Percentiles rank a stretch among this genome's conserved stretches.
phyloP scores from a whole-genome alignment of 2,113 vertebrate genomes.

The Nipponia nippon region DNA sequence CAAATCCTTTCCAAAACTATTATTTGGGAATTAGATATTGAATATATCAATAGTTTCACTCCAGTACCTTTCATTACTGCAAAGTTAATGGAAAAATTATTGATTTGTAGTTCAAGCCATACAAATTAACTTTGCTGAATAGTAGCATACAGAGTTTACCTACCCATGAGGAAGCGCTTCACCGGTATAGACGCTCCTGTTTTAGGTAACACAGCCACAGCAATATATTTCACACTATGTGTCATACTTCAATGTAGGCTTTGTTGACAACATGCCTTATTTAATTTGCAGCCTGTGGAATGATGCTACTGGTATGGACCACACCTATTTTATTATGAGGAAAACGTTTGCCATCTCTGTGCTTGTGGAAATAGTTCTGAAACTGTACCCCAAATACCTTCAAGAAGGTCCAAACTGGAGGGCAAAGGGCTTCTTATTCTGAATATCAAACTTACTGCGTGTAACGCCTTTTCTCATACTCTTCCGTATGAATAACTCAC shows the following conservation, averaged over 20 bases:
- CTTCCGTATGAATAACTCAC: background rate
- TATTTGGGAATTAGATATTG: background rate
- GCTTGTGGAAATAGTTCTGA: background rate
- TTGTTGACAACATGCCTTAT: background rate
- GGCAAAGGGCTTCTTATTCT: background rate
- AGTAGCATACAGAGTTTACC: background rate
- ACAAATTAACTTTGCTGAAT: background rate
- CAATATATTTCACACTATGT: background rate
- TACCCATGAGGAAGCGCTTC: background rate
- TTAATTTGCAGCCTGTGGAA: background rate
- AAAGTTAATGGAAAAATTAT: conserved; percentile 51
- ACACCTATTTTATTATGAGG: background rate
- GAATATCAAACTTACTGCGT: background rate
- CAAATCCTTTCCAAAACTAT: conserved; percentile 1
- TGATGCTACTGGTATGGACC: background rate
- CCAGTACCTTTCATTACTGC: conserved; percentile 2
- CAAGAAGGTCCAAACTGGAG: background rate
- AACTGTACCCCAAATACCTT: background rate
- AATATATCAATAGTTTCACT: conserved; percentile 8
- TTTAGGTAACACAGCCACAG: background rate
- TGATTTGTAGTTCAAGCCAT: background rate
- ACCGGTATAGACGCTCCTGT: background rate
- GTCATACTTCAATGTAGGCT: accelerated
- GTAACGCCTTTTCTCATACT: background rate
- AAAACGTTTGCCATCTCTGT: background rate